A percentile compares a stretch with the other conserved stretches of the same genome.
These are phyloP conservation scores for Neolamprologus longior DNA, from an alignment of 2,113 vertebrate genomes.

Conservation along the genomic window DNA sequence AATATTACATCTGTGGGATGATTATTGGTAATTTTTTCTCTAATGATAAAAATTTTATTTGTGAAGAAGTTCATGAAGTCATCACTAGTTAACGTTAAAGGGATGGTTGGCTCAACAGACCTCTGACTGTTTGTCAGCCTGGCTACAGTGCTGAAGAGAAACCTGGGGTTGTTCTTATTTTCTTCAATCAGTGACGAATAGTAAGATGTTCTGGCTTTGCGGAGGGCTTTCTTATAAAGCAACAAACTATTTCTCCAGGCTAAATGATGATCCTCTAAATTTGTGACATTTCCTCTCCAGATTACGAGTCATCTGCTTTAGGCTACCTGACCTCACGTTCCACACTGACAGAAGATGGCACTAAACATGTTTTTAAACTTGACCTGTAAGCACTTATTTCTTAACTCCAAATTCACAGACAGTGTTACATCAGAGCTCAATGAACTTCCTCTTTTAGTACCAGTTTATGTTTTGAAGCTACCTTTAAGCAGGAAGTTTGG, in stretches of 20 bases:
- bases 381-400: background rate
- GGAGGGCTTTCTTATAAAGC: background rate
- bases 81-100: accelerated
- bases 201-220: accelerated
- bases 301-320: accelerated
- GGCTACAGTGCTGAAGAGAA: background rate
- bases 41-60: no score
- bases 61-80: background rate
- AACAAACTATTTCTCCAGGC: background rate
- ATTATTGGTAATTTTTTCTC: no score
- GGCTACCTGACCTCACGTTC: background rate
- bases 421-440: background rate
- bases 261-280: background rate
- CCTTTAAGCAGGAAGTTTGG: background rate
- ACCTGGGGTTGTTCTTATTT: background rate
- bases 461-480: background rate
- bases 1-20: no score
- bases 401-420: background rate
- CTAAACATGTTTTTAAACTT: background rate
- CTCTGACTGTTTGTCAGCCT: background rate
- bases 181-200: accelerated
- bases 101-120: accelerated
- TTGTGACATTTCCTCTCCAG: background rate
- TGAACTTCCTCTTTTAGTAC: background rate
- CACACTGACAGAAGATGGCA: background rate